These are phyloP conservation scores for Dreissena polymorpha DNA, from an alignment of 1,140 invertebrate species.

Conservation along the genomic window DNA sequence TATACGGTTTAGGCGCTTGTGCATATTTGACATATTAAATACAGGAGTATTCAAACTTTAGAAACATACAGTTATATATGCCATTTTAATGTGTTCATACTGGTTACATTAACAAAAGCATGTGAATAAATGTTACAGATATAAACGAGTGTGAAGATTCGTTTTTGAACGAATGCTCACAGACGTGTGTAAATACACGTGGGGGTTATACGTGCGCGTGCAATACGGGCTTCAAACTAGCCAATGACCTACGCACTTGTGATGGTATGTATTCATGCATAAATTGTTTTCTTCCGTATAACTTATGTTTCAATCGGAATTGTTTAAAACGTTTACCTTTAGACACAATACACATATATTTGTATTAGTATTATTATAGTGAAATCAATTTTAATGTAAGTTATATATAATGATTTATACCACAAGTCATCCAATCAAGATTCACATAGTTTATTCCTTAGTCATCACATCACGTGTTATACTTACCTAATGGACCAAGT, in stretches of 20 bases:
- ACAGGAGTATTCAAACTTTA: not conserved
- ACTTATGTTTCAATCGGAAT: not conserved
- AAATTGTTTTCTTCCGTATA: not conserved
- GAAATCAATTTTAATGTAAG: not conserved
- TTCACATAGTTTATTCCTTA: no score
- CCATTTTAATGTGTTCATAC: not conserved
- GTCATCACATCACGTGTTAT: no score
- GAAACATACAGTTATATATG: not conserved
- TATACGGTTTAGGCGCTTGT: not conserved
- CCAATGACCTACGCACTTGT: conserved; percentile 28
- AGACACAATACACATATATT: not conserved
- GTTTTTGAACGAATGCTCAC: conserved; percentile 21
- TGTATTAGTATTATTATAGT: not conserved
- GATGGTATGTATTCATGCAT: conserved; percentile 12
- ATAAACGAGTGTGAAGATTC: conserved; percentile 25
- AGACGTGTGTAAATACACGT: conserved; percentile 32
- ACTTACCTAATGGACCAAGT: no score
- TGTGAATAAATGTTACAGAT: conserved; percentile 32
- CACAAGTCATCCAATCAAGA: not conserved
- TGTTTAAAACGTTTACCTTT: not conserved
- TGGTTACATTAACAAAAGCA: not conserved
- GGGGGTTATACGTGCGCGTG: conserved; percentile 46
- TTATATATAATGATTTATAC: not conserved
- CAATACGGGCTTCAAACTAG: conserved; percentile 31
- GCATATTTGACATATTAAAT: not conserved